A percentile compares a stretch with the other conserved stretches of the same genome.
phyloP scores from a whole-genome alignment of 2,113 vertebrate genomes.

The Murina feae region DNA sequence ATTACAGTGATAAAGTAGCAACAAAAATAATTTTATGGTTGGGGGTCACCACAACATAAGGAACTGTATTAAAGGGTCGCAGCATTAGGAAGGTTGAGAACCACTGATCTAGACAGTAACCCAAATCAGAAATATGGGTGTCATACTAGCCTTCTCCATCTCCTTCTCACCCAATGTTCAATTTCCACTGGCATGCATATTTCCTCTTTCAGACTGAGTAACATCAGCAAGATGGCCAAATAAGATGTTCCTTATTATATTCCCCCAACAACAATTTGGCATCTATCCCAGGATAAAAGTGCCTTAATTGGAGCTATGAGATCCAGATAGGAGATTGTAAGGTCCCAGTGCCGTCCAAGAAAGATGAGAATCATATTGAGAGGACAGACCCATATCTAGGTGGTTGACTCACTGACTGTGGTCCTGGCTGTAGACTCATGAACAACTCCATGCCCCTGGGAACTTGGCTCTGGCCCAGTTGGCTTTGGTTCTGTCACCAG shows the following conservation, averaged over 20 bases:
- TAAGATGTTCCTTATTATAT: not conserved
- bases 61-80: too few relatives aligned
- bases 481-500: not conserved
- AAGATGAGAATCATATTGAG: not conserved
- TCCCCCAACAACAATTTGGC: not conserved
- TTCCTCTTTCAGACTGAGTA: not conserved
- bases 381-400: not conserved
- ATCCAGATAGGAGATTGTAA: not conserved
- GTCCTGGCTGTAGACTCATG: not conserved
- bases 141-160: not conserved
- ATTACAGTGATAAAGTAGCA: too few relatives aligned
- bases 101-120: not conserved
- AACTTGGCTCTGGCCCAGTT: not conserved
- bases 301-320: not conserved
- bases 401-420: not conserved
- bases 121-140: not conserved
- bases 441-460: not conserved
- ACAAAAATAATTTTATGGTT: too few relatives aligned
- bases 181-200: not conserved
- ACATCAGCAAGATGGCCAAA: not conserved
- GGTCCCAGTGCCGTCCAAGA: not conserved
- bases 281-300: not conserved
- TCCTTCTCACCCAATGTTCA: not conserved
- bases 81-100: too few relatives aligned
- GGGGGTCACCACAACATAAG: too few relatives aligned